Base-by-base conservation (phyloP, 2,888 invertebrate species). In the Allolobophora icterica region DNA sequence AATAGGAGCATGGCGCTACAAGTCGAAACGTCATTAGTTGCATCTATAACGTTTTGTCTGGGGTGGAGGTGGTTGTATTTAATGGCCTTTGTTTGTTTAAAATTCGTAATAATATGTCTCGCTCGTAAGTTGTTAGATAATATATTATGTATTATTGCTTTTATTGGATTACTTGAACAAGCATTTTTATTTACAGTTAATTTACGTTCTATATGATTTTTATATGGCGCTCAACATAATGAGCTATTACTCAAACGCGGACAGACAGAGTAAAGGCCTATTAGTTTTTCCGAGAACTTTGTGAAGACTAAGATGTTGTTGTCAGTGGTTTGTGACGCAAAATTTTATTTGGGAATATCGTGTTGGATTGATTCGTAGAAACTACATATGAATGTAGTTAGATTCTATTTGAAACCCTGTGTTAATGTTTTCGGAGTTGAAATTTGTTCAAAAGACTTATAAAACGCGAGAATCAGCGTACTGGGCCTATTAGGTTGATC, bases 61-160 rank as follows among this genome's bases (percentile, higher is more conserved):
- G 71, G 71, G 71, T 71, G n/a, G 71, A 71, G 71, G 71, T 71
- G 71, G 71, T 58, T 58, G 30, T 58, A 30, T 84, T 84, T 84
- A 84, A 84, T 84, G 34, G 34, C 35, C 84, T 84, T 84, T 84
- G 84, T 84, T 84, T 35, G 84, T 84, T 84, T 84, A 84, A 84
- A 84, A 84, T 84, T 84, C n/a, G 15, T 33, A 84, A 58, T 58
- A 58, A 58, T 24, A 24, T 30, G 58, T 30, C 30, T 58, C 30
- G 30, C 58, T 58, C 58, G 58, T 58, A 58, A 58, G 58, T 58
- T 58, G 24, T 58, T 58, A 30, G 24, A 30, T 58, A 30, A 30
- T 30, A 58, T 58, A 30, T 58, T 58, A 30, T 58, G 30, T 24
- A 58, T 30, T 58, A 58, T 30, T 58, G 58, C 8, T 58, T 30